phyloP scores from a whole-genome alignment of 2,113 vertebrate genomes.

The Grallaria varia region DNA sequence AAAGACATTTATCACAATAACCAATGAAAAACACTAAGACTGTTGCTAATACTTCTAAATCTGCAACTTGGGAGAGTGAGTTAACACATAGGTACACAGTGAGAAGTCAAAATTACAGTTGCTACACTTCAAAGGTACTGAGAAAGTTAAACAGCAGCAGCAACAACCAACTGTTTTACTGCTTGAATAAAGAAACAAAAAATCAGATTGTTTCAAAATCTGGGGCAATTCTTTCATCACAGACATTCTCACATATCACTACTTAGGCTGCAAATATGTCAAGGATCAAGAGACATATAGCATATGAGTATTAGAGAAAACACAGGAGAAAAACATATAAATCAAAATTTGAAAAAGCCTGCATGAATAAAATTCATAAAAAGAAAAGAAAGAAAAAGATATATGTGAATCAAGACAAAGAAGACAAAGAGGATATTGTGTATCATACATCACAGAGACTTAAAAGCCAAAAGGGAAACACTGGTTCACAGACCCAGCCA shows the following conservation, averaged over 20 bases:
- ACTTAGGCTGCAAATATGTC: neutral
- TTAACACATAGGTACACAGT: neutral
- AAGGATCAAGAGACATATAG: neutral
- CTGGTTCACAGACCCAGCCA: neutral
- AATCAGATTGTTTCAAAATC: neutral
- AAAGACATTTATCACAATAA: neutral
- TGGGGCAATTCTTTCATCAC: neutral
- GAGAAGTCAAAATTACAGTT: neutral
- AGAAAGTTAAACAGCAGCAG: neutral
- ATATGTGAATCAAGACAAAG: neutral
- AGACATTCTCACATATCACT: neutral
- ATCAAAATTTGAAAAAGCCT: neutral
- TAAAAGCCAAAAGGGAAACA: constrained; percentile 25
- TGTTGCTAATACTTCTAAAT: neutral
- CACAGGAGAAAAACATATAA: neutral
- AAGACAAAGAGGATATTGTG: neutral
- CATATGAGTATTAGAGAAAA: neutral
- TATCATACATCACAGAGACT: neutral
- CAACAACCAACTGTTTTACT: neutral
- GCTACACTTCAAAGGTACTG: neutral
- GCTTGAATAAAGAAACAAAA: neutral
- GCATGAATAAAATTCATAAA: neutral
- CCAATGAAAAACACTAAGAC: neutral
- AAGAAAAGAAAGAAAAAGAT: neutral
- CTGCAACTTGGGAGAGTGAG: neutral